Conservation (phyloP, 2,797 vertebrate species). For the Salarias fasciatus region DNA sequence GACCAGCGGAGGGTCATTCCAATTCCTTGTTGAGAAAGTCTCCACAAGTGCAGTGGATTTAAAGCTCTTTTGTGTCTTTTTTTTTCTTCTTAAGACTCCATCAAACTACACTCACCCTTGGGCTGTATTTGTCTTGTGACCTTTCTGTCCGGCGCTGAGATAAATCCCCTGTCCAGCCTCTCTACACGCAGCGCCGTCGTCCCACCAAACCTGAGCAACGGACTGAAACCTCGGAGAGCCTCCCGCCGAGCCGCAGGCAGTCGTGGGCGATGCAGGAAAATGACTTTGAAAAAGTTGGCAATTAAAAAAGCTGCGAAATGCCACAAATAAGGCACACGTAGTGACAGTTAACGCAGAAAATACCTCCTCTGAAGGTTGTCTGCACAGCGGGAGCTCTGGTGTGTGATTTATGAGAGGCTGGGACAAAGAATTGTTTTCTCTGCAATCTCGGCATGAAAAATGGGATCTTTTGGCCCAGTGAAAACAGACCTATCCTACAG, state of each 20-base stretch:
- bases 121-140: slow-evolving; percentile 26
- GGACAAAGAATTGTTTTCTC: slow-evolving; percentile 15
- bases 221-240: not conserved
- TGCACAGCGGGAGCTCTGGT: not conserved
- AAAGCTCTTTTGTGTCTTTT: not conserved
- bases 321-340: not conserved
- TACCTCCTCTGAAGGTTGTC: not conserved
- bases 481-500: slow-evolving; percentile 8
- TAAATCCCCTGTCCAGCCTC: slow-evolving; percentile 6
- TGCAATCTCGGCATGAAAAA: slow-evolving; percentile 25
- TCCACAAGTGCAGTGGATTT: slow-evolving; percentile 3
- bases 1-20: slow-evolving; percentile 10
- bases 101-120: not conserved
- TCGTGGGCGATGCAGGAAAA: slow-evolving; percentile 5
- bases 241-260: slow-evolving; percentile 1
- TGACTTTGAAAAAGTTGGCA: slow-evolving; percentile 1
- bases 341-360: not conserved
- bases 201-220: slow-evolving; percentile 22
- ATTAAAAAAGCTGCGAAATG: not conserved
- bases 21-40: slow-evolving; percentile 1
- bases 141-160: slow-evolving; percentile 16
- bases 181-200: slow-evolving; percentile 19
- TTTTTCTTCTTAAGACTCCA: slow-evolving; percentile 6
- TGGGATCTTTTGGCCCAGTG: not conserved
- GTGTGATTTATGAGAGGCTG: slow-evolving; percentile 14